Evolutionary conservation across 92 coral and sea anemone species (phyloP), one percentile per base, ranked within the genome.

Genomic region (Meandrina meandrites): DNA sequence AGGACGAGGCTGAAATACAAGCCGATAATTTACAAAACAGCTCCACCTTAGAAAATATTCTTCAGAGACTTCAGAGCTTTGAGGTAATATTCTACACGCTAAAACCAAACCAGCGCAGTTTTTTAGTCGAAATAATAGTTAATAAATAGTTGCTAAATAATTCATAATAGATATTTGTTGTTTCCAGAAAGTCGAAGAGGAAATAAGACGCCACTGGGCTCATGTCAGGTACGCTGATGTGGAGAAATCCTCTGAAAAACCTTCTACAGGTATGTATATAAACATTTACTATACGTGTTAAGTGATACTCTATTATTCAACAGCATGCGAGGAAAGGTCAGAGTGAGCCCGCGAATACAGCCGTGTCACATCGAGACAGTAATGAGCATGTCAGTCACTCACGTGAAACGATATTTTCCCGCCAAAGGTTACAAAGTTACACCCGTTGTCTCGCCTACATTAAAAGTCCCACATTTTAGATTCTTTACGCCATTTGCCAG

Each of bases 31-130:
- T 97, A 32, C 98, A 92, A 69, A 89, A 92, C 89, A 88, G 93
- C 69, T 93, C 99, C 8, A 93, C 98, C 0, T 78, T 97, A 80
- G 99, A 95, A 85, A 95, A 90, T 67, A 90, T 97, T 30, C 91
- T 93, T 47, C 94, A 93, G 72, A 82, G 96, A 86, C 83, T 97
- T 58, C 94, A 97, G 76, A 87, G 83, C 32, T 97, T 97, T 71
- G 98, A 97, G 98, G 99, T 94, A 87, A 45, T 7, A 14, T 5
- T 9, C 30, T 24, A 14, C 13, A 60, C 28, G 67, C 9, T 5
- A 58, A 21, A 58, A 58, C 28, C 27, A 22, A 58, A 21, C 1
- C 68, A 60, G 14, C 28, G 11, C n/a, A 24, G 27, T 21, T 21
- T 21, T 0, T 24, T 60, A n/a, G n/a, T n/a, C n/a, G n/a, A n/a